phyloP scores from a whole-genome alignment of 2,113 vertebrate species.

The Pardalotus punctatus region DNA sequence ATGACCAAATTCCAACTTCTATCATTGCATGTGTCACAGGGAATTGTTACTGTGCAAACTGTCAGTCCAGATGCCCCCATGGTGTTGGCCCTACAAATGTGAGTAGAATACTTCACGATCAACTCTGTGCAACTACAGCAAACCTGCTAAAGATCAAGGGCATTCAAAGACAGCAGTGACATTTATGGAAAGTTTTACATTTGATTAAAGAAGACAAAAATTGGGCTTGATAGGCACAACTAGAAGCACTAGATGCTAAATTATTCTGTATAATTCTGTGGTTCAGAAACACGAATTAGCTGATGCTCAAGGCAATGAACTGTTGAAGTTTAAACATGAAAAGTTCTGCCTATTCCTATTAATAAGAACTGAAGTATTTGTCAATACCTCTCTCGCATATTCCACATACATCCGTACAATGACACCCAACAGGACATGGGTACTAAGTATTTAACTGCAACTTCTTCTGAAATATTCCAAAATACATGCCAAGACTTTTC shows the following conservation, averaged over 20 bases:
- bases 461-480: constrained; percentile 33
- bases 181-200: not conserved
- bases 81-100: not conserved
- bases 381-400: constrained; percentile 3
- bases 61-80: not conserved
- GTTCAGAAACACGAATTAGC: constrained; percentile 42
- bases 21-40: not conserved
- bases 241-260: constrained; percentile 27
- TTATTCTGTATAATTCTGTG: constrained; percentile 20
- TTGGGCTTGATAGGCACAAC: not conserved
- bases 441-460: constrained; percentile 29
- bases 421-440: not conserved
- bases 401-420: not conserved
- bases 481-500: not conserved
- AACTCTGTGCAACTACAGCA: not conserved
- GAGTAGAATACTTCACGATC: not conserved
- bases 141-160: not conserved
- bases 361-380: not conserved
- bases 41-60: not conserved
- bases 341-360: constrained; percentile 22
- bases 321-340: constrained; percentile 37
- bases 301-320: not conserved
- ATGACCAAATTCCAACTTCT: not conserved
- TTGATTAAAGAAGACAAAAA: constrained; percentile 52
- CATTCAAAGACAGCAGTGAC: not conserved